Conservation (phyloP, 2,888 invertebrate genomes). For the Troides aeacus region DNA sequence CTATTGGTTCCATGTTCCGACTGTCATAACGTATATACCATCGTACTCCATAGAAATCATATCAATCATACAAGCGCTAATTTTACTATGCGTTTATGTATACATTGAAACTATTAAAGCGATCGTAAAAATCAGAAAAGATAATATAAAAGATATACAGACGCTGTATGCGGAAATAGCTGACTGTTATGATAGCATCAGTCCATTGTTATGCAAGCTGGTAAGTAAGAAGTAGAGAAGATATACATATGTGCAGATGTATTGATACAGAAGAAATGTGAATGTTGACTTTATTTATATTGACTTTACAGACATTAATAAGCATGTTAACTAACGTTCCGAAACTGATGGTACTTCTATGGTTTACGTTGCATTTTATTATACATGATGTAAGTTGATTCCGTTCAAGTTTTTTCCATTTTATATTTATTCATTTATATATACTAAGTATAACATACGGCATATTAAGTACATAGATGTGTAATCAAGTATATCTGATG, state of each 20-base stretch:
- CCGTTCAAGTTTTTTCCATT: too few species aligned
- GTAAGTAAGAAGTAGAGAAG: background rate
- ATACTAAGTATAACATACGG: too few species aligned
- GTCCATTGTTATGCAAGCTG: constrained; percentile 2
- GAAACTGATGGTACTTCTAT: constrained; percentile 7
- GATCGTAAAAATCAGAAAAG: background rate
- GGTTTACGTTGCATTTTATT: background rate
- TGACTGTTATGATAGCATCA: constrained; percentile 9
- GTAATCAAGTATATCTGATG: too few species aligned
- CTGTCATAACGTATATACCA: background rate
- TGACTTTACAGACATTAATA: background rate
- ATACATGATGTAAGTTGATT: background rate
- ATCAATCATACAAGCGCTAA: background rate
- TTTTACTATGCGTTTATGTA: background rate
- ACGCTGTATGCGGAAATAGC: constrained; percentile 1
- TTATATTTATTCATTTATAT: too few species aligned
- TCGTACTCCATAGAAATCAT: background rate
- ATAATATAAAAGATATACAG: background rate
- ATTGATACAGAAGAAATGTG: too few species aligned
- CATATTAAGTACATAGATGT: too few species aligned
- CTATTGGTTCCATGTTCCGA: background rate
- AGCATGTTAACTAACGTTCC: background rate
- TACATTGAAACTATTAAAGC: background rate
- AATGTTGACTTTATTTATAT: background rate
- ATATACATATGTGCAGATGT: background rate